A percentile compares a stretch with the other conserved stretches of the same genome.
These are phyloP conservation scores for Drosophila phalerata DNA, from an alignment of 2,888 invertebrate species.

Conservation along the genomic window DNA sequence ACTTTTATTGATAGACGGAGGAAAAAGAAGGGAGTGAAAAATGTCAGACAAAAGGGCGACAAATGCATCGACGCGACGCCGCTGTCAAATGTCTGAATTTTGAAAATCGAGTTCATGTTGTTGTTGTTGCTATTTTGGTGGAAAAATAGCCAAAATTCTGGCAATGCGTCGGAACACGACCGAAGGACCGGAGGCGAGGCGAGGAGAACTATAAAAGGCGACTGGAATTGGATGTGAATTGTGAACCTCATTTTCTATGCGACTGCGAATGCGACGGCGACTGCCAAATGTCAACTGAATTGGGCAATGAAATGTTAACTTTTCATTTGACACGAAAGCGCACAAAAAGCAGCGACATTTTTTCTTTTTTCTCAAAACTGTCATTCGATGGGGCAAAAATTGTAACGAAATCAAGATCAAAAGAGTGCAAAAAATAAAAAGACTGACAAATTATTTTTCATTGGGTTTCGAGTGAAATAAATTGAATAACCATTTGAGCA, in stretches of 20 bases:
- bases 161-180: background rate
- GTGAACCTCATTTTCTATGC: conserved; percentile 77
- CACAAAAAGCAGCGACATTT: conserved; percentile 30
- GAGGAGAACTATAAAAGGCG: background rate
- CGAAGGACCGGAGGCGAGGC: background rate
- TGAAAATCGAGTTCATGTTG: conserved; percentile 34
- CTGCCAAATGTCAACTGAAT: conserved; percentile 73
- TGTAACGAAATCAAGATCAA: conserved; percentile 22
- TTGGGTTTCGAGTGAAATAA: conserved; percentile 8
- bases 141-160: conserved; percentile 48
- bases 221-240: conserved; percentile 32
- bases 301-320: conserved; percentile 80
- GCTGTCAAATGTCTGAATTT: conserved; percentile 72
- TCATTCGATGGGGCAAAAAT: conserved; percentile 5
- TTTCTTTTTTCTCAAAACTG: conserved; percentile 12
- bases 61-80: conserved; percentile 52
- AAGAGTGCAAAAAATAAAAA: background rate
- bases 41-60: conserved; percentile 41
- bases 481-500: conserved; percentile 20
- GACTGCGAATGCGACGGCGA: conserved; percentile 58
- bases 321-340: conserved; percentile 61
- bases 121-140: conserved; percentile 15
- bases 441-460: conserved; percentile 21
- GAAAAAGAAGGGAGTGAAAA: background rate
- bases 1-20: conserved; percentile 55